Evolutionary conservation across 2,888 invertebrate species (phyloP).

Genomic region (Stenodera caucasica): DNA sequence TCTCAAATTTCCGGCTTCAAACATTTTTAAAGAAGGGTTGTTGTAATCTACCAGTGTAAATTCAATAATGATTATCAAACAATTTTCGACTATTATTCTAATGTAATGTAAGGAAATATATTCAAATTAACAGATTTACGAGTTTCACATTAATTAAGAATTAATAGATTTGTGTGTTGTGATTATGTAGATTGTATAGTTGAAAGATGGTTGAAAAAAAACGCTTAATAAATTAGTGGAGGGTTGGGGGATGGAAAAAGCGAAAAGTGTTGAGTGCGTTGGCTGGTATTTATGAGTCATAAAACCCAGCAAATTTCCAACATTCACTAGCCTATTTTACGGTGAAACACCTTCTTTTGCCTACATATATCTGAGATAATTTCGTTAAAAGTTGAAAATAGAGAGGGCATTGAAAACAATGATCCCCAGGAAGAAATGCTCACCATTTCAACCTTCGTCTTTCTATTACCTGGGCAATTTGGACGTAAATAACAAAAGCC

Average conservation of each 20-base stretch:
- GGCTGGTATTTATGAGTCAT: conserved; percentile 32
- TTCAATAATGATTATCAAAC: neutral
- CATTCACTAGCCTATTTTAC: conserved; percentile 34
- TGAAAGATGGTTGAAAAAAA: conserved; percentile 3
- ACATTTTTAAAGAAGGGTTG: neutral
- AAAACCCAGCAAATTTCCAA: conserved; percentile 30
- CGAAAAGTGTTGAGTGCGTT: conserved; percentile 26
- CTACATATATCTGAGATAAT: conserved; percentile 39
- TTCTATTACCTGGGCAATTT: conserved; percentile 33
- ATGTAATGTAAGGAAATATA: too few relatives aligned
- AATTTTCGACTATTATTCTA: too few relatives aligned
- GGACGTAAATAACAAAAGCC: conserved; percentile 31
- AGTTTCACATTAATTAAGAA: too few relatives aligned
- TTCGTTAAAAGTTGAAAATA: conserved; percentile 29
- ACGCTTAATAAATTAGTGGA: conserved; percentile 22
- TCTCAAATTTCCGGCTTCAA: neutral
- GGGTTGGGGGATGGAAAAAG: neutral
- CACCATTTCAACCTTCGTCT: conserved; percentile 18
- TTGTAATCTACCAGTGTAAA: neutral
- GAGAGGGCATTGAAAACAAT: conserved; percentile 39
- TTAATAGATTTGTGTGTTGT: neutral
- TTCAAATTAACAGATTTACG: too few relatives aligned
- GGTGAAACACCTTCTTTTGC: conserved; percentile 23
- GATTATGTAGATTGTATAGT: neutral
- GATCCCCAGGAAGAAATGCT: conserved; percentile 37